phyloP scores from a whole-genome alignment of 2,888 invertebrate genomes.

The Theretra japonica region DNA sequence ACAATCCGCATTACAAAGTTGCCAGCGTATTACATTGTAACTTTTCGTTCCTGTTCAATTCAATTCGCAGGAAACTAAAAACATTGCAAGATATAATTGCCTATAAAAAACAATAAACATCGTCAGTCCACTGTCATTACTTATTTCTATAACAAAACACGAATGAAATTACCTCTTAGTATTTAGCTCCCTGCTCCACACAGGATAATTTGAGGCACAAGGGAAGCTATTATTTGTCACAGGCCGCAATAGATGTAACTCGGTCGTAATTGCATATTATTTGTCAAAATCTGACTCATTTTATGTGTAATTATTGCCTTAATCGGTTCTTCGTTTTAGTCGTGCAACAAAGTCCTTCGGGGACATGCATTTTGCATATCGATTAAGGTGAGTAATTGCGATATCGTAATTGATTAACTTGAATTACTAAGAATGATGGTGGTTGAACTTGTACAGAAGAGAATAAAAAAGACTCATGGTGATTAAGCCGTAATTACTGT shows the following conservation, averaged over 20 bases:
- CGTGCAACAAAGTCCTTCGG: not conserved
- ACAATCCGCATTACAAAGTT: not conserved
- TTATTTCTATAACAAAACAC: constrained; percentile 14
- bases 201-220: constrained; percentile 1
- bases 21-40: not conserved
- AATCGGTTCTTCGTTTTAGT: not conserved
- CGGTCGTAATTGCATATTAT: not conserved
- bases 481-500: too few relatives aligned
- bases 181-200: constrained; percentile 2
- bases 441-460: too few relatives aligned
- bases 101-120: constrained; percentile 1
- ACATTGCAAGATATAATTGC: not conserved
- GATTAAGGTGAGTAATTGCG: not conserved
- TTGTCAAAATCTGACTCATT: constrained; percentile 16
- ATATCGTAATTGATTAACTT: not conserved
- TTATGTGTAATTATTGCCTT: not conserved
- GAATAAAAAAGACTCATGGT: too few relatives aligned
- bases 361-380: not conserved
- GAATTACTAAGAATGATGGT: not conserved
- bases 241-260: constrained; percentile 9
- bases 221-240: constrained; percentile 1
- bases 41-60: not conserved
- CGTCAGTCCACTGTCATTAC: constrained; percentile 7
- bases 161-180: constrained; percentile 4
- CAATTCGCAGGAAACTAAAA: not conserved